Evolutionary conservation across 1,140 invertebrate genomes (phyloP), one percentile per base, ranked within the genome.

Genomic region (Hesperophylax magnus): DNA sequence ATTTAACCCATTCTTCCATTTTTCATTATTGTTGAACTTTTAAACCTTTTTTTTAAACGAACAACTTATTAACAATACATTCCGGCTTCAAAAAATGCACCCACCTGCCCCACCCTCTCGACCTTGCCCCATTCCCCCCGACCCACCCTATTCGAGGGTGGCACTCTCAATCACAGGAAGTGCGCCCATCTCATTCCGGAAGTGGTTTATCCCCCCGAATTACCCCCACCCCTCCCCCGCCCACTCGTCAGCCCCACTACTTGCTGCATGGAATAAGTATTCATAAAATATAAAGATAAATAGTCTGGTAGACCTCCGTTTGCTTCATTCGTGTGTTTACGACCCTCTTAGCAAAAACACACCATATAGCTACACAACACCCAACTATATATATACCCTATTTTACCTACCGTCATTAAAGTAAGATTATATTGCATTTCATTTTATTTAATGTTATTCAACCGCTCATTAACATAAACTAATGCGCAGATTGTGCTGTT

Each of bases 161-260:
- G 81, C 85, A 82, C 85, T 86, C 88, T 89, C 89, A 90, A 90
- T 90, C 89, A 90, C 88, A 90, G 89, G 89, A 89, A 90, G 89
- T 90, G 89, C 89, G 88, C 87, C 83, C 88, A 88, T 89, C 89
- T 90, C 89, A 90, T 90, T 86, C 86, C 89, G 88, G 89, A 90
- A 90, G 89, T 90, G 89, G 88, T 90, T 88, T 88, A 86, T 88
- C 87, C 76, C 81, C 34, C 60, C 67, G 52, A 34, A 69, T 71
- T 56, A 47, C 65, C 47, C 65, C 60, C 31, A 14, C 53, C 22
- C 53, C 53, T 53, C 6, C 34, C 20, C 27, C 27, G 6, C 39
- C 76, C 61, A 20, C 65, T 67, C 54, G 54, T 52, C 54, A 24
- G 20, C 34, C 39, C 77, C 34, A 52, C 54, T 79, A 52, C 77